Percentiles rank a stretch among this genome's conserved stretches.
phyloP scores from a whole-genome alignment of 37 sponge, comb jelly and placozoan species.

The Eunapius fragilis region DNA sequence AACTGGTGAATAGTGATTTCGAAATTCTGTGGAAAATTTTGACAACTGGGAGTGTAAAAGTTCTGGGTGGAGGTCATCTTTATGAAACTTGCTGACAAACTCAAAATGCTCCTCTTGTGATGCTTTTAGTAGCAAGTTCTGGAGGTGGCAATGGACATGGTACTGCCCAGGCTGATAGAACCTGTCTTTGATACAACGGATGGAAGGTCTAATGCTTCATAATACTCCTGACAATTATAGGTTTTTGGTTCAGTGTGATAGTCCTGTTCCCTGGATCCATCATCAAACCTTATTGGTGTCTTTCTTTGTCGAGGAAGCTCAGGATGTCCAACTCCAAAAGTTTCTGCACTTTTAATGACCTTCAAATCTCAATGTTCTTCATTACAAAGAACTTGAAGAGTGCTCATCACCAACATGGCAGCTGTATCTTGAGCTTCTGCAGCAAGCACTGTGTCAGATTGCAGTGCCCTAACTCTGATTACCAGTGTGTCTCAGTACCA shows the following conservation, averaged over 20 bases:
- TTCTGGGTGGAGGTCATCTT: neutral
- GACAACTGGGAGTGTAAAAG: neutral
- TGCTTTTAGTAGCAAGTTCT: neutral
- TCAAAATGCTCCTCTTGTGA: neutral
- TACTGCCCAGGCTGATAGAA: slow-evolving; percentile 21
- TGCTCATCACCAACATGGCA: neutral
- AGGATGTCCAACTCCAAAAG: neutral
- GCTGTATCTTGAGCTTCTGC: slow-evolving; percentile 35
- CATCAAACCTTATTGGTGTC: neutral
- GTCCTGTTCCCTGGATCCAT: neutral
- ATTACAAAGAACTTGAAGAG: slow-evolving; percentile 20
- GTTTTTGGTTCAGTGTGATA: neutral
- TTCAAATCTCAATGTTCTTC: slow-evolving; percentile 9
- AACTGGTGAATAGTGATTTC: neutral
- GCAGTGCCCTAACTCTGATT: slow-evolving; percentile 37
- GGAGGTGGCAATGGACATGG: neutral
- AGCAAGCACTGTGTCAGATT: slow-evolving; percentile 17
- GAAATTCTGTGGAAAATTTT: neutral
- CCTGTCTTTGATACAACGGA: neutral
- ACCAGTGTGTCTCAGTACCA: slow-evolving; percentile 7
- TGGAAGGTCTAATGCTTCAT: slow-evolving; percentile 34
- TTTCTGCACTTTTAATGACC: neutral
- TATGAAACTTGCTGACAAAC: neutral
- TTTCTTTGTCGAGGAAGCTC: neutral
- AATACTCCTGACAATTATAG: slow-evolving; percentile 7